A percentile compares a stretch with the other conserved stretches of the same genome.
phyloP scores from a whole-genome alignment of 2,797 vertebrate genomes.

The Apogon hyalosoma region DNA sequence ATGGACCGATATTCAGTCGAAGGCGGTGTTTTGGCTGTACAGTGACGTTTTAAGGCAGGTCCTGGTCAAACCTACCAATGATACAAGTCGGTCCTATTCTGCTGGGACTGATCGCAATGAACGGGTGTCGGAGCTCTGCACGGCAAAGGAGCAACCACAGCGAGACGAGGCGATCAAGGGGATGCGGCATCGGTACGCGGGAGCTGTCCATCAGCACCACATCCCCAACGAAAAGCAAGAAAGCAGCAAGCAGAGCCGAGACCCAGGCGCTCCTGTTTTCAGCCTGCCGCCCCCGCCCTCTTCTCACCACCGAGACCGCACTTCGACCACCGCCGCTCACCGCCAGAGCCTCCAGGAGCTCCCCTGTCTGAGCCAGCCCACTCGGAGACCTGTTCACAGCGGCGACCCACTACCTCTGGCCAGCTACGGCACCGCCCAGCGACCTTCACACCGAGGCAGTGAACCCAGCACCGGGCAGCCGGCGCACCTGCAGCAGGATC shows the following conservation, averaged over 20 bases:
- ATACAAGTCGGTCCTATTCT: constrained; percentile 82
- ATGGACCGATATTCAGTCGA: constrained; percentile 69
- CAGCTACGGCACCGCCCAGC: constrained; percentile 72
- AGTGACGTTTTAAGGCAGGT: constrained; percentile 87
- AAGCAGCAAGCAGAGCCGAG: constrained; percentile 68
- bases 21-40: constrained; percentile 82
- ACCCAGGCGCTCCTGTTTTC: constrained; percentile 79
- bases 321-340: constrained; percentile 70
- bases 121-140: constrained; percentile 82
- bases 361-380: constrained; percentile 79
- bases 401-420: constrained; percentile 75
- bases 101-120: constrained; percentile 85
- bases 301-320: constrained; percentile 79
- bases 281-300: constrained; percentile 86
- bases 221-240: constrained; percentile 66
- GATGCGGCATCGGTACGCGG: constrained; percentile 83
- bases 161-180: constrained; percentile 80
- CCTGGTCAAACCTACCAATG: constrained; percentile 85
- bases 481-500: constrained; percentile 76
- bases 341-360: constrained; percentile 83
- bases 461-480: constrained; percentile 63
- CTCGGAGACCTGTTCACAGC: constrained; percentile 72
- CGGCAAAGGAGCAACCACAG: constrained; percentile 82
- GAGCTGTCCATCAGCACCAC: constrained; percentile 84
- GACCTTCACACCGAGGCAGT: constrained; percentile 64